Conservation (phyloP, 92 coral and sea anemone species). For the Nematostella vectensis region DNA sequence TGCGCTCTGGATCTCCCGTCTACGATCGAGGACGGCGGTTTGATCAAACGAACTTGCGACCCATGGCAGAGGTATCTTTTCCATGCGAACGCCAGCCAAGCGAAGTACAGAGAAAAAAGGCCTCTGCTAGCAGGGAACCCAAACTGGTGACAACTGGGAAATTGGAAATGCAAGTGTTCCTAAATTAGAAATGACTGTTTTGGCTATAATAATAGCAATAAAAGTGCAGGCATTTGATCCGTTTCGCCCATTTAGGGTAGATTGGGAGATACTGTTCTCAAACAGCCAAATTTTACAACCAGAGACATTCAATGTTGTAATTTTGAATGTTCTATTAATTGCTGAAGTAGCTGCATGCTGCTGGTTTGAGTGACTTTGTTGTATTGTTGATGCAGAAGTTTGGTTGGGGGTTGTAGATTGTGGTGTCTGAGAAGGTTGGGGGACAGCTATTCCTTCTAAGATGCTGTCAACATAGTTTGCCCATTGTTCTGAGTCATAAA, state of each 20-base stretch:
- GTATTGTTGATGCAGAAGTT: neutral
- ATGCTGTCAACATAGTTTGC: neutral
- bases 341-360: neutral
- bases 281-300: constrained; percentile 2
- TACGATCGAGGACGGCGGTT: no score
- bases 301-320: neutral
- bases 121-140: no score
- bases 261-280: neutral
- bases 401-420: neutral
- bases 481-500: constrained; percentile 15
- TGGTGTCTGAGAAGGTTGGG: constrained; percentile 11
- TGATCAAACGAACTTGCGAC: no score
- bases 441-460: constrained; percentile 1
- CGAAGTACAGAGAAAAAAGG: no score
- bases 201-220: constrained; percentile 10
- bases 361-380: neutral
- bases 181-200: neutral
- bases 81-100: no score
- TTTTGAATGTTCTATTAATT: constrained; percentile 1
- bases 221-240: constrained; percentile 28
- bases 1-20: no score
- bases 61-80: no score
- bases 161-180: neutral
- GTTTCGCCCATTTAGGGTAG: constrained; percentile 12
- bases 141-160: neutral